Base-by-base conservation (phyloP, 2,888 invertebrate species). In the Apodemia hepburni region DNA sequence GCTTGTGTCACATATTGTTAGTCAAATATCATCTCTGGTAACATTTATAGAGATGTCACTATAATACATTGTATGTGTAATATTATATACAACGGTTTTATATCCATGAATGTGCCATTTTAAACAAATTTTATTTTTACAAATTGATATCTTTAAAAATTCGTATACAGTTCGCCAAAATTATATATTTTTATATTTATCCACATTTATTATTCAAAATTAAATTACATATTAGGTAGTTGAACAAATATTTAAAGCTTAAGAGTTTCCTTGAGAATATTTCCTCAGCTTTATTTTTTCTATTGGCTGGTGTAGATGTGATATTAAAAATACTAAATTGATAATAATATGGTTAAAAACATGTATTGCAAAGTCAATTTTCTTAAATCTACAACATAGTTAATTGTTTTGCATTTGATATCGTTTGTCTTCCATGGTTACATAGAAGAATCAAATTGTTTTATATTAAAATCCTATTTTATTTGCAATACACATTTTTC, bases 121-220 rank as follows among this genome's bases (percentile, higher is more conserved):
- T 82, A 81, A 79, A 81, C 78, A 76, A 72, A 77, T 79, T 80
- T 79, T 81, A 79, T 81, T 80, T 79, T 69, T 78, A 78, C 79
- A 75, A 68, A 66, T 68, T 66, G 64, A 72, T 72, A 71, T 75
- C 79, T 80, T 84, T 75, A 70, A 79, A 78, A 81, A 73, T 61
- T 81, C 71, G 75, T 84, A 84, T 81, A 87, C 84, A 81, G 81
- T 82, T 83, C 83, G 85, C 84, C 82, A 85, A 89, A 87, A 77
- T 84, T 60, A 59, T 59, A 49, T 60, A 61, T 58, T 45, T 45
- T 81, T 81, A 76, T 80, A 81, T 81, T 82, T 85, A 82, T 79
- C 81, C 85, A 85, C 82, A 80, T 84, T 85, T 80, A 73, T 84
- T 84, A 87, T 84, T 85, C 84, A 75, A 88, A 86, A 86, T 87